phyloP scores from a whole-genome alignment of 2,113 vertebrate species.

The Mustela lutreola region DNA sequence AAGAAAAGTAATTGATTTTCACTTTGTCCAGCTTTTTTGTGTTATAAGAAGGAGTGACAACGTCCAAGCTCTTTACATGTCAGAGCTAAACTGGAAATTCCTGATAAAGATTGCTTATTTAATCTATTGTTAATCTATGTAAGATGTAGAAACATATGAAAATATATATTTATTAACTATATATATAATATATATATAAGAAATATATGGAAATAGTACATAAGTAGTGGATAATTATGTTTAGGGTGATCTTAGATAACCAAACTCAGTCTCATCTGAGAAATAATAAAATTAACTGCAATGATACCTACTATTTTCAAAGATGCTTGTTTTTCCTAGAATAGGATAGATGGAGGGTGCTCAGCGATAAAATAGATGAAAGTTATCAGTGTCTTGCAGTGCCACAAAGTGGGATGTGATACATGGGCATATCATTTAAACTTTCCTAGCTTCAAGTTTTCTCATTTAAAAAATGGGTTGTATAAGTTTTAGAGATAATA shows the following conservation, averaged over 20 bases:
- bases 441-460: slow-evolving; percentile 16
- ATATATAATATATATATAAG: too few relatives aligned
- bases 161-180: too few relatives aligned
- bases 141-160: neutral
- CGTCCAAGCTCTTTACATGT: neutral
- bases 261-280: slow-evolving; percentile 19
- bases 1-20: slow-evolving; percentile 14
- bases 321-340: neutral
- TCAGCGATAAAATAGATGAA: neutral
- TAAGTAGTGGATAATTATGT: neutral
- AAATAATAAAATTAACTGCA: neutral
- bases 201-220: neutral
- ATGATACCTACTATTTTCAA: neutral
- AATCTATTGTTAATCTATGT: neutral
- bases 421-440: neutral
- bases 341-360: neutral
- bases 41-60: neutral
- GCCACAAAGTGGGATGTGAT: neutral
- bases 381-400: neutral
- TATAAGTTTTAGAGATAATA: neutral
- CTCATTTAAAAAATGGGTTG: slow-evolving; percentile 23
- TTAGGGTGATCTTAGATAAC: neutral
- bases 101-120: slow-evolving; percentile 15
- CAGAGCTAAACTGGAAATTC: neutral
- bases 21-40: neutral